Conservation (phyloP, 2,797 vertebrate species). For the Peromyscus eremicus region DNA sequence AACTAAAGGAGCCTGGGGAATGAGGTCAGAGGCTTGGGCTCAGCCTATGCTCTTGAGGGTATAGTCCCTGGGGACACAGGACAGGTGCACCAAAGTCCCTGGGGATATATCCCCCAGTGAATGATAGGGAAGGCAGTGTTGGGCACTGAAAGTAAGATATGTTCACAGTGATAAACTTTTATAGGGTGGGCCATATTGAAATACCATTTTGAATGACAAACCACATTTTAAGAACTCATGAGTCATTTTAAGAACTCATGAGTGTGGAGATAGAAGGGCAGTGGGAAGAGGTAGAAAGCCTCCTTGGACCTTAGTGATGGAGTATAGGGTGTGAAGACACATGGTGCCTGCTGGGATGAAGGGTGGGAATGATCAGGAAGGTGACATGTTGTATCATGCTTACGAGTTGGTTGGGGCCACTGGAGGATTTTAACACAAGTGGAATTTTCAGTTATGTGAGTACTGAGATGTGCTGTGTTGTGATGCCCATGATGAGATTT, state of each 20-base stretch:
- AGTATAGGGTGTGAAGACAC: not conserved
- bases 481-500: not conserved
- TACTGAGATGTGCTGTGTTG: fast-evolving
- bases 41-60: fast-evolving
- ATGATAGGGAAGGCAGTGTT: not conserved
- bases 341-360: not conserved
- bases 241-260: too few species aligned
- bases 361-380: too few species aligned
- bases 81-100: not conserved
- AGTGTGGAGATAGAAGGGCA: too few species aligned
- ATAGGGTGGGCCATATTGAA: too few species aligned
- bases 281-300: not conserved
- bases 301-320: not conserved
- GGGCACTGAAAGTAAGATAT: not conserved
- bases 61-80: too few species aligned
- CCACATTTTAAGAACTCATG: too few species aligned
- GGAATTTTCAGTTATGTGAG: not conserved
- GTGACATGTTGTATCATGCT: fast-evolving
- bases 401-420: not conserved
- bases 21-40: not conserved
- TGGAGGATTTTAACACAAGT: not conserved
- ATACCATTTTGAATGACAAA: not conserved
- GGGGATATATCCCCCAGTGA: not conserved
- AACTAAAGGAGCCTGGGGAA: not conserved
- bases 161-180: not conserved